phyloP scores from a whole-genome alignment of 2,888 invertebrate genomes.

The Chloromyia formosa region DNA sequence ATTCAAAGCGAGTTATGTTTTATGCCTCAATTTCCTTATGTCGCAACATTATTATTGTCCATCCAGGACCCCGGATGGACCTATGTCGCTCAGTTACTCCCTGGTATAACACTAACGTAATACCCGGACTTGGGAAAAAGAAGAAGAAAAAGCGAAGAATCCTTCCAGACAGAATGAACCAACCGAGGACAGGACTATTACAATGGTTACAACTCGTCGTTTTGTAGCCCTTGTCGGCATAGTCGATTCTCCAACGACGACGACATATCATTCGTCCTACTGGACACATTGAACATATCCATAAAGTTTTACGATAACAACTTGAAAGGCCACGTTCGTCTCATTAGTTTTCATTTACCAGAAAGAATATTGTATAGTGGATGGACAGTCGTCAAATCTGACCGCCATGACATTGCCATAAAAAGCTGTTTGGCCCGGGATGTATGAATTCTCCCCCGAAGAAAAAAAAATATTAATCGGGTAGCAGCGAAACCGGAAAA shows the following conservation, averaged over 20 bases:
- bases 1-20: slow-evolving; percentile 43
- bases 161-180: slow-evolving; percentile 4
- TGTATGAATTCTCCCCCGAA: not conserved
- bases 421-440: slow-evolving; percentile 10
- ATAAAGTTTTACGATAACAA: slow-evolving; percentile 50
- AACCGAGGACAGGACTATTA: not conserved
- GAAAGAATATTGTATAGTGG: slow-evolving; percentile 40
- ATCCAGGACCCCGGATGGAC: slow-evolving; percentile 32
- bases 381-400: slow-evolving; percentile 39
- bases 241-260: slow-evolving; percentile 23
- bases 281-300: slow-evolving; percentile 47
- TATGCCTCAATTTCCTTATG: slow-evolving; percentile 44
- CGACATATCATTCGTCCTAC: slow-evolving; percentile 38
- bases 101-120: not conserved
- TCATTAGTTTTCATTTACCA: slow-evolving; percentile 51
- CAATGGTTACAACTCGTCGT: too few relatives aligned
- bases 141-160: not conserved
- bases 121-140: not conserved
- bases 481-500: not conserved
- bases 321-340: slow-evolving; percentile 51
- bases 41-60: slow-evolving; percentile 30
- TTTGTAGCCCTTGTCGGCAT: too few relatives aligned
- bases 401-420: slow-evolving; percentile 38
- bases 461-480: not conserved
- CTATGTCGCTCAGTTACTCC: not conserved